These are phyloP conservation scores for Phoeniculus purpureus DNA, from an alignment of 2,797 vertebrate genomes.

Conservation along the genomic window DNA sequence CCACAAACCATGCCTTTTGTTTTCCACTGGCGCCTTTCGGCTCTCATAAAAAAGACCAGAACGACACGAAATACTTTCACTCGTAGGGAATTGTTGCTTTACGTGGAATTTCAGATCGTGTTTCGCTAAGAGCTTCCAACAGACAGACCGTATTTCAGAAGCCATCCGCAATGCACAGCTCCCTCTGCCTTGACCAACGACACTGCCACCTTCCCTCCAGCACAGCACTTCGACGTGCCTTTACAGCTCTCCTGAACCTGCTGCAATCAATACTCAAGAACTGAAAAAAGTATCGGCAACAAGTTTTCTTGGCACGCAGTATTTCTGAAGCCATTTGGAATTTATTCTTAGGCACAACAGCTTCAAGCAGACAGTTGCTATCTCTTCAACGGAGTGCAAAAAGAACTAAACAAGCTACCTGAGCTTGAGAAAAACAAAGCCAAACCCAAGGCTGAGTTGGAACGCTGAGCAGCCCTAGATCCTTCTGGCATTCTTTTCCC, in stretches of 20 bases:
- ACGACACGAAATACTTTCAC: background rate
- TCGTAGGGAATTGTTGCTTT: background rate
- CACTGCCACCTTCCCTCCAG: background rate
- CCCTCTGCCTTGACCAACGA: background rate
- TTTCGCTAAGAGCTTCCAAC: background rate
- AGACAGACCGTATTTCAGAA: background rate
- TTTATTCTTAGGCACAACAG: background rate
- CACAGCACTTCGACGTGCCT: background rate
- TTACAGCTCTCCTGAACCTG: background rate
- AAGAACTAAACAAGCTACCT: background rate
- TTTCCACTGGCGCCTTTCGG: background rate
- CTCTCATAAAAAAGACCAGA: background rate
- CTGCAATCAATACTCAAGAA: background rate
- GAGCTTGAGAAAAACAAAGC: background rate
- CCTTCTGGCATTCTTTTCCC: background rate
- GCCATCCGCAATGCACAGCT: background rate
- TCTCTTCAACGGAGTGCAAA: background rate
- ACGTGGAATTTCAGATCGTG: background rate
- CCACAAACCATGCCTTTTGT: background rate
- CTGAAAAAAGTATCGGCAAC: background rate
- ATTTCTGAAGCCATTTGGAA: background rate
- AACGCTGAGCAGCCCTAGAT: background rate
- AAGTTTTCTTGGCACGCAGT: background rate
- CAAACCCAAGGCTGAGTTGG: background rate
- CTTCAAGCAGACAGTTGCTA: background rate